Conservation (phyloP, 2,888 invertebrate species). For the Microctonus brassicae region DNA sequence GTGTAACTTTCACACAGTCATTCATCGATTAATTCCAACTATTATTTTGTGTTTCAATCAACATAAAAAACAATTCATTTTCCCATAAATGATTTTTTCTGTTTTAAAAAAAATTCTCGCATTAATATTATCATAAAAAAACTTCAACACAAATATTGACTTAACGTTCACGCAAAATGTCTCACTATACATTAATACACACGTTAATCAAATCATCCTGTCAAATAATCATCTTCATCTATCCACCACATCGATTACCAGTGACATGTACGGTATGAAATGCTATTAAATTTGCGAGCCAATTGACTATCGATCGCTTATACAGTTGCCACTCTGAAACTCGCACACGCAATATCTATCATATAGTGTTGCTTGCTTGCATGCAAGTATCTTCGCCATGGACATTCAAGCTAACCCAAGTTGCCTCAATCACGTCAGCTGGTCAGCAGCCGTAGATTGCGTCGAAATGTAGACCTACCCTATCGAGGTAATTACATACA, state of each 20-base stretch:
- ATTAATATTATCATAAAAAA: no score
- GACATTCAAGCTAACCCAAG: slow-evolving; percentile 4
- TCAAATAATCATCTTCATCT: slow-evolving; percentile 1
- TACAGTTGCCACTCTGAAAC: background rate
- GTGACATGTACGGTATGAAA: slow-evolving; percentile 31
- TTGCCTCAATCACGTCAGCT: slow-evolving; percentile 37
- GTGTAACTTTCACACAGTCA: no score
- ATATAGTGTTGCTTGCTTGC: slow-evolving; percentile 3
- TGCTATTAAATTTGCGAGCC: slow-evolving; percentile 38
- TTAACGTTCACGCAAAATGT: no score
- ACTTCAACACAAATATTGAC: no score
- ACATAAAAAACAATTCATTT: no score
- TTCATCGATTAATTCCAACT: no score
- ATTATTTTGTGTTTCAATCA: no score
- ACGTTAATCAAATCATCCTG: background rate
- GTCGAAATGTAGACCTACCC: slow-evolving; percentile 19
- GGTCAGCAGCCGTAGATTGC: slow-evolving; percentile 28
- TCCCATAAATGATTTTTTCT: background rate
- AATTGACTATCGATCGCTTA: slow-evolving; percentile 40
- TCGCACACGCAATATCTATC: background rate
- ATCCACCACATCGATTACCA: slow-evolving; percentile 2
- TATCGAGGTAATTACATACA: slow-evolving; percentile 35
- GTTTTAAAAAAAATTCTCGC: no score
- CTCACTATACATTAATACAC: no score
- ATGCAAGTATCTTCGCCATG: slow-evolving; percentile 4